Evolutionary conservation across 2,888 invertebrate genomes (phyloP), one percentile per base, ranked within the genome.

Genomic region (Oligia strigilis): DNA sequence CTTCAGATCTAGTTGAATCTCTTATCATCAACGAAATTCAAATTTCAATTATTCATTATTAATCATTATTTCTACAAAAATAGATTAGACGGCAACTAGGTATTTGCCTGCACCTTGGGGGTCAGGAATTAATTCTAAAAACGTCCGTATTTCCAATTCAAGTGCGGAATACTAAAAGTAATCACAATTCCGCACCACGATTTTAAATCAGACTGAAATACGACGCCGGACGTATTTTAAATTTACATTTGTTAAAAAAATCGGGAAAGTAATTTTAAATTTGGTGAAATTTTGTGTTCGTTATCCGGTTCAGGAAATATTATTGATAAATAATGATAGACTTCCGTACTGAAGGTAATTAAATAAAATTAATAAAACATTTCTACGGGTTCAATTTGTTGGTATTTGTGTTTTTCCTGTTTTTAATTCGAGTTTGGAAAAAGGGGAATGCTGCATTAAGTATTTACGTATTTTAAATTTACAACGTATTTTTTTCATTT

Each of bases 191-290:
- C 72, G 75, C 72, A 83, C 81, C 78, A 85, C 82, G 74, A 85
- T 88, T 89, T 89, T 90, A 89, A 88, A 89, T 89, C 86, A 87
- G 70, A 78, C 87, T 87, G 90, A 89, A 88, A 88, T 89, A 84
- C 84, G 84, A 86, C 71, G 80, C 77, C 77, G 36, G 72, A 40
- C 76, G 79, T 87, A 88, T 82, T 88, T 86, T 79, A 85, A 82
- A 85, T 87, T 85, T 77, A 76, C 84, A 84, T 88, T 89, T 81
- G 86, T 84, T 83, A 78, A 87, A 88, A 87, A 89, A 88, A 81
- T 52, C 60, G 72, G 36, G 55, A 43, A 78, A 80, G 81, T 88
- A 81, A 87, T 79, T 87, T 87, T 23, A 75, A 81, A 82, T 79
- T 85, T 88, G 73, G 75, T 72, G 71, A 81, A 73, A 74, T 58